Evolutionary conservation across 2,113 vertebrate genomes (phyloP).

Genomic region (Psephotus haematonotus): DNA sequence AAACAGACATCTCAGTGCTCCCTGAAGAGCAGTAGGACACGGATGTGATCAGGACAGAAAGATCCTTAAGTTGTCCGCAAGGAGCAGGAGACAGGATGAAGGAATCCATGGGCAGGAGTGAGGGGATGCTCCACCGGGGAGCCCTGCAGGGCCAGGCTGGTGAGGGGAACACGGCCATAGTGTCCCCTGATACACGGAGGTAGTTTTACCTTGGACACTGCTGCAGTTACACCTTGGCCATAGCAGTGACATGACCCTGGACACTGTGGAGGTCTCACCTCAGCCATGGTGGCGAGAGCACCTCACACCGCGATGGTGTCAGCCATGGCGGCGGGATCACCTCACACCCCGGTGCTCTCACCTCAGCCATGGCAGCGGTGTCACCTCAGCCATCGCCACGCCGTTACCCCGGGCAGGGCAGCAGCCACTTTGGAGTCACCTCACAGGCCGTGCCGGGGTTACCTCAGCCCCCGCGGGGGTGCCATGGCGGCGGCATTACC

Average conservation of each 20-base stretch:
- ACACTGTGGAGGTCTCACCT: not conserved
- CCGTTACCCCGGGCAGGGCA: not conserved
- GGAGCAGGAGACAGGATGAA: not conserved
- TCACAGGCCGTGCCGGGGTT: rapidly evolving
- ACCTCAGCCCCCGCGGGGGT: rapidly evolving
- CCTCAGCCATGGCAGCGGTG: not conserved
- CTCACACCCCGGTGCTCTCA: not conserved
- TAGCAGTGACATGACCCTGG: not conserved
- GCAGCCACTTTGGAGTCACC: not conserved
- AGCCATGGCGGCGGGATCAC: too few relatives aligned
- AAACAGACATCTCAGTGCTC: not conserved
- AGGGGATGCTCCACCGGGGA: not conserved
- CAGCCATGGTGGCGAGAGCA: not conserved
- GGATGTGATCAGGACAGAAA: not conserved
- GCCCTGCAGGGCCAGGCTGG: not conserved
- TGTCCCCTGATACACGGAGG: rapidly evolving
- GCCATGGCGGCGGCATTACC: not conserved
- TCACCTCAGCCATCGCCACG: not conserved
- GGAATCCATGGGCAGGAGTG: rapidly evolving
- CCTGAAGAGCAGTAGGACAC: not conserved
- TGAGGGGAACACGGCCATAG: not conserved
- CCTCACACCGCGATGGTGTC: too few relatives aligned
- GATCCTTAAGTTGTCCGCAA: rapidly evolving
- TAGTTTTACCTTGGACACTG: not conserved
- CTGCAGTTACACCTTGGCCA: not conserved